phyloP scores from a whole-genome alignment of 92 coral and sea anemone species.

The Parazoanthus atlanticus region DNA sequence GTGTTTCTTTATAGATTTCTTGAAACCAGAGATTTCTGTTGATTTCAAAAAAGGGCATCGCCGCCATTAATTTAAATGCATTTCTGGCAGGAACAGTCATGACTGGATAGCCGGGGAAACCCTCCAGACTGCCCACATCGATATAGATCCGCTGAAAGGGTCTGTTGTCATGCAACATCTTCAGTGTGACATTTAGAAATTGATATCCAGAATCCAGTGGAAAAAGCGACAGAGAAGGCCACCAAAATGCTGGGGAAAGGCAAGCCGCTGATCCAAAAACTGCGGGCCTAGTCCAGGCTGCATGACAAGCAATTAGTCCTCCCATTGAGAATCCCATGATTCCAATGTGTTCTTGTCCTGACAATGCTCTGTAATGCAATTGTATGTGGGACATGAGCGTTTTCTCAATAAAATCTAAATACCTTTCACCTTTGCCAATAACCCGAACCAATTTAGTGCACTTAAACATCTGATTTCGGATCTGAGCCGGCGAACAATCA shows the following conservation, averaged over 20 bases:
- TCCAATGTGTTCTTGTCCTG: constrained; percentile 26
- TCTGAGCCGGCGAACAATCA: too few relatives aligned
- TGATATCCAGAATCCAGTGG: constrained; percentile 41
- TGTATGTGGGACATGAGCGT: constrained; percentile 8
- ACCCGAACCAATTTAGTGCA: too few relatives aligned
- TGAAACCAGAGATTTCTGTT: constrained; percentile 51
- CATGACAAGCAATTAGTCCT: constrained; percentile 47
- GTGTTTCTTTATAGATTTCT: too few relatives aligned
- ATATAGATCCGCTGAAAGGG: constrained; percentile 43
- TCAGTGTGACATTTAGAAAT: constrained; percentile 23
- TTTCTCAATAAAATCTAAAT: too few relatives aligned
- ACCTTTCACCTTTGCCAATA: too few relatives aligned
- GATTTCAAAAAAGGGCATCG: constrained; percentile 39
- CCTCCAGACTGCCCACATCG: constrained; percentile 42
- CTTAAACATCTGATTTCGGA: too few relatives aligned
- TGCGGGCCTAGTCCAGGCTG: constrained; percentile 50
- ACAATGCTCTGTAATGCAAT: constrained; percentile 21
- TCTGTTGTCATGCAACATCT: not conserved
- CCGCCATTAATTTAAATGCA: constrained; percentile 12
- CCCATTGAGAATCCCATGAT: constrained; percentile 52
- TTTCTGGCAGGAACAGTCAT: constrained; percentile 38
- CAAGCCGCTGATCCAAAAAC: constrained; percentile 56
- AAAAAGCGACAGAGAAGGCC: constrained; percentile 35
- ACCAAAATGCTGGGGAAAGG: constrained; percentile 51
- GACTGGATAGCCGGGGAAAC: not conserved